phyloP scores from a whole-genome alignment of 1,140 invertebrate species.

The Drosophila setifemur region DNA sequence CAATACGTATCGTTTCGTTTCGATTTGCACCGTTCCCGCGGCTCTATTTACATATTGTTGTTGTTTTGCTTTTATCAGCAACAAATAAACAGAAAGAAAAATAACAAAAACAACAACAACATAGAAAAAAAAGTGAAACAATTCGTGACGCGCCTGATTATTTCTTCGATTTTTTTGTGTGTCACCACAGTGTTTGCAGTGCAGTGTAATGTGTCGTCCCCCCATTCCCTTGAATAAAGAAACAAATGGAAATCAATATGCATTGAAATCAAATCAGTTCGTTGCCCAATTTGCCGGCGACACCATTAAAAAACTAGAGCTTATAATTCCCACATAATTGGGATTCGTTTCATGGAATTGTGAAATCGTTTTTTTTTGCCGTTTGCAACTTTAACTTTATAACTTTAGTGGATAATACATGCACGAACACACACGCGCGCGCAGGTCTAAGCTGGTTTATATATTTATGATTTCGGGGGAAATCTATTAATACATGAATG shows the following conservation, averaged over 20 bases:
- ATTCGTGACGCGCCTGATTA: slow-evolving; percentile 28
- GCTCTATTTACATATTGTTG: slow-evolving; percentile 31
- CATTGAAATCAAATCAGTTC: slow-evolving; percentile 28
- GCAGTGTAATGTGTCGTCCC: slow-evolving; percentile 47
- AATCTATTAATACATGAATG: slow-evolving; percentile 37
- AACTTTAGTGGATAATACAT: slow-evolving; percentile 6
- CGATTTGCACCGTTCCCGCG: slow-evolving; percentile 1
- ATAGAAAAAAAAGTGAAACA: slow-evolving; percentile 41
- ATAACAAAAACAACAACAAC: slow-evolving; percentile 8
- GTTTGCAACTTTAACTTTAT: slow-evolving; percentile 5
- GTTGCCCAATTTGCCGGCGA: background rate
- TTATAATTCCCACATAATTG: background rate
- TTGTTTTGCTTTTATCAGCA: slow-evolving; percentile 28
- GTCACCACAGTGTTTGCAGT: slow-evolving; percentile 39
- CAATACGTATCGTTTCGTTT: slow-evolving; percentile 41
- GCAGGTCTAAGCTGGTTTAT: background rate
- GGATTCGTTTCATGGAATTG: slow-evolving; percentile 28
- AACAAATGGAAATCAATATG: slow-evolving; percentile 31
- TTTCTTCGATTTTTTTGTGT: slow-evolving; percentile 47
- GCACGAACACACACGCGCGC: slow-evolving; percentile 3
- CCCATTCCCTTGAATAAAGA: no score
- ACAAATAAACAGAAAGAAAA: slow-evolving; percentile 8
- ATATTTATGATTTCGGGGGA: slow-evolving; percentile 2
- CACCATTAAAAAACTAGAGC: slow-evolving; percentile 15
- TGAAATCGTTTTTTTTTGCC: slow-evolving; percentile 15